A percentile compares a stretch with the other conserved stretches of the same genome.
These are phyloP conservation scores for Antennarius maculatus DNA, from an alignment of 2,797 vertebrate genomes.

Conservation along the genomic window DNA sequence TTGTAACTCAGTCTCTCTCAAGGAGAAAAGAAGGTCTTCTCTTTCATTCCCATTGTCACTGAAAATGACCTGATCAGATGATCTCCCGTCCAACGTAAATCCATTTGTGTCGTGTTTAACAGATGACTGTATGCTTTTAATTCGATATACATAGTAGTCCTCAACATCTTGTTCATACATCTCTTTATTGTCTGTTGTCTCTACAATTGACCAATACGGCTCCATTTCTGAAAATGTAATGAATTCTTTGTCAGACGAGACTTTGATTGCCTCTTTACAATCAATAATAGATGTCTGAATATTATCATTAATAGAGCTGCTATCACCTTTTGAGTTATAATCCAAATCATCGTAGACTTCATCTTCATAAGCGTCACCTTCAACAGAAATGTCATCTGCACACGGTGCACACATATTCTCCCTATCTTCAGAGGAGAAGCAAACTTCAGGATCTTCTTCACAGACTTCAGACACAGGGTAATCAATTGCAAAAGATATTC, in stretches of 20 bases:
- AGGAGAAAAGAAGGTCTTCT: constrained; percentile 6
- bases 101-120: constrained; percentile 33
- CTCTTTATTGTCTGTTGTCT: constrained; percentile 27
- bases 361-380: constrained; percentile 72
- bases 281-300: neutral
- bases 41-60: constrained; percentile 3
- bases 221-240: constrained; percentile 67
- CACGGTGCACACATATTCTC: constrained; percentile 58
- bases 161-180: constrained; percentile 49
- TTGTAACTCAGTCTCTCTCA: constrained; percentile 4
- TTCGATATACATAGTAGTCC: constrained; percentile 68
- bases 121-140: constrained; percentile 53
- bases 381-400: constrained; percentile 70
- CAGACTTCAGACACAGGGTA: constrained; percentile 21
- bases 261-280: constrained; percentile 19
- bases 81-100: constrained; percentile 26
- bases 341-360: constrained; percentile 2
- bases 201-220: constrained; percentile 57
- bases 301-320: neutral
- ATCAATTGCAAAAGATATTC: constrained; percentile 10
- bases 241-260: constrained; percentile 22
- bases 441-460: constrained; percentile 21
- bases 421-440: constrained; percentile 1
- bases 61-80: neutral
- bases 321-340: constrained; percentile 10